A percentile compares a stretch with the other conserved stretches of the same genome.
These are phyloP conservation scores for Caenorhabditis zanzibari DNA, from an alignment of 2,888 invertebrate species.

Conservation along the genomic window DNA sequence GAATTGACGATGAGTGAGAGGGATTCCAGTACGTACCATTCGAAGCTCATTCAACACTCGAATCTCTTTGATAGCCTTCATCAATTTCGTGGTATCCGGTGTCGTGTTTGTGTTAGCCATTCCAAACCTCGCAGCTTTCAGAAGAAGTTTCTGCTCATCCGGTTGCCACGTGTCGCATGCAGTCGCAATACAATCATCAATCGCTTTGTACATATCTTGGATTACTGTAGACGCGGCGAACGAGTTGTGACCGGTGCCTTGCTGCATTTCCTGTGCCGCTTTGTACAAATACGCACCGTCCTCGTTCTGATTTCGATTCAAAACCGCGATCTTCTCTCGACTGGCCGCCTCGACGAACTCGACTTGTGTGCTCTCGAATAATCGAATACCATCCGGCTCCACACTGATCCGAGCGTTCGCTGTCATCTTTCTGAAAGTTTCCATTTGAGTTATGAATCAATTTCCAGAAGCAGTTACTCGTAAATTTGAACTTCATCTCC, in stretches of 20 bases:
- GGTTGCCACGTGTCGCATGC: constrained; percentile 66
- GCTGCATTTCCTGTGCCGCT: constrained; percentile 60
- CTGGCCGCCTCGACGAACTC: constrained; percentile 64
- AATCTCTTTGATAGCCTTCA: constrained; percentile 67
- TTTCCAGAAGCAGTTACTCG: constrained; percentile 28
- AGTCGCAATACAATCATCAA: constrained; percentile 68
- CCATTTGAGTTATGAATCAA: neutral
- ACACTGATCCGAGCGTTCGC: constrained; percentile 63
- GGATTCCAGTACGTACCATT: constrained; percentile 66
- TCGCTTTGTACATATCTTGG: constrained; percentile 67
- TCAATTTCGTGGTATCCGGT: constrained; percentile 67
- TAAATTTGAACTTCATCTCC: constrained; percentile 46
- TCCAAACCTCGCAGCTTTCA: constrained; percentile 72
- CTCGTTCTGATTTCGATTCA: constrained; percentile 51
- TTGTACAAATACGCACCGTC: constrained; percentile 73
- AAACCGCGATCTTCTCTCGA: constrained; percentile 54
- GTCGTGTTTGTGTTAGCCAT: constrained; percentile 68
- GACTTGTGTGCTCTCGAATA: constrained; percentile 61
- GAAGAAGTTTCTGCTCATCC: constrained; percentile 60
- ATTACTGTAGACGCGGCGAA: constrained; percentile 67
- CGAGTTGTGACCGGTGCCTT: constrained; percentile 65
- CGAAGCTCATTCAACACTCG: constrained; percentile 72
- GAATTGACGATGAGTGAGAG: constrained; percentile 72
- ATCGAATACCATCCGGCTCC: constrained; percentile 69
- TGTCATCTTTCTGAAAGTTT: constrained; percentile 48